phyloP scores from a whole-genome alignment of 2,797 vertebrate species.

The Aphelocoma californica region DNA sequence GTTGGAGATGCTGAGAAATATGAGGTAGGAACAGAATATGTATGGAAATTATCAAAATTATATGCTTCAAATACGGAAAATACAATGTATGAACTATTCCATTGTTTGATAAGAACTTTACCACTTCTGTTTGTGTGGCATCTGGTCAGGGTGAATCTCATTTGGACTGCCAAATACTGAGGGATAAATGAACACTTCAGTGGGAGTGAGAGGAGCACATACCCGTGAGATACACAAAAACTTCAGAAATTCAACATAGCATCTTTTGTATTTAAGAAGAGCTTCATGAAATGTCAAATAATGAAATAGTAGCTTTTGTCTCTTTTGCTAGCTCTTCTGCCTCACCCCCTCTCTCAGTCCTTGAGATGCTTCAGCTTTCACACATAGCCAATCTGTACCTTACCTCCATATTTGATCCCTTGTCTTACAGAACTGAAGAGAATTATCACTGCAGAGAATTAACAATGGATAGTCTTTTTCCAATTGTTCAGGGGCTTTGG shows the following conservation, averaged over 20 bases:
- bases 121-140: background rate
- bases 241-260: background rate
- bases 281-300: background rate
- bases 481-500: background rate
- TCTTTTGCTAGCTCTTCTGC: background rate
- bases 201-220: background rate
- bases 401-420: background rate
- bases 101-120: background rate
- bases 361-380: background rate
- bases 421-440: background rate
- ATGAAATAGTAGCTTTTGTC: background rate
- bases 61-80: background rate
- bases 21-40: background rate
- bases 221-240: background rate
- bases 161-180: background rate
- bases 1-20: constrained; percentile 36
- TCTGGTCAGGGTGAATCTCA: background rate
- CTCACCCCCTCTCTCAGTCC: background rate
- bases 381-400: background rate
- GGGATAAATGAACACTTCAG: background rate
- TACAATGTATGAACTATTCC: background rate
- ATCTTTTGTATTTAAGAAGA: background rate
- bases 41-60: background rate
- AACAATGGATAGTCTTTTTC: background rate
- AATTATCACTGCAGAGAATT: background rate